These are phyloP conservation scores for Danaus melanippus DNA, from an alignment of 1,140 invertebrate species.

Conservation along the genomic window DNA sequence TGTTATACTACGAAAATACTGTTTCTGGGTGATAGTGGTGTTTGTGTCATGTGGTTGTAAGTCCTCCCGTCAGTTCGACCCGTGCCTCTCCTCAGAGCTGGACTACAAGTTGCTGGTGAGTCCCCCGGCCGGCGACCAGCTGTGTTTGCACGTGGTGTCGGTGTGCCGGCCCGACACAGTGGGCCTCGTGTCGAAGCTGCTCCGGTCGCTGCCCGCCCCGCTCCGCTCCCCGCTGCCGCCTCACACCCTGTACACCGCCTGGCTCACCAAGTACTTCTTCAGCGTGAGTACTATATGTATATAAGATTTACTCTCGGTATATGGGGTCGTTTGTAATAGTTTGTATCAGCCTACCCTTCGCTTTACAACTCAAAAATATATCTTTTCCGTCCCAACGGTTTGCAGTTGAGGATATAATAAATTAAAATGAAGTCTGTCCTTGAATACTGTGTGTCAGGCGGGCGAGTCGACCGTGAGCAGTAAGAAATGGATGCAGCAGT, in stretches of 20 bases:
- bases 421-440: too few species aligned
- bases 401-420: too few species aligned
- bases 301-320: too few species aligned
- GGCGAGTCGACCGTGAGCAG: constrained; percentile 20
- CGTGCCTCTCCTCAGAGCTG: constrained; percentile 31
- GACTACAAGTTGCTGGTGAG: constrained; percentile 56
- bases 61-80: too few species aligned
- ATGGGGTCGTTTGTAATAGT: too few species aligned
- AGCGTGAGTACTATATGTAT: constrained; percentile 34
- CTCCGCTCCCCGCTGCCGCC: constrained; percentile 32
- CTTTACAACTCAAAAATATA: too few species aligned
- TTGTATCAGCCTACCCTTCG: too few species aligned
- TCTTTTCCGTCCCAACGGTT: too few species aligned
- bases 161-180: constrained; percentile 36
- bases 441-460: not conserved
- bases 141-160: constrained; percentile 12
- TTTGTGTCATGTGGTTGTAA: too few species aligned
- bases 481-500: constrained; percentile 67
- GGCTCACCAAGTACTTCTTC: constrained; percentile 55
- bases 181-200: constrained; percentile 45
- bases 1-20: too few species aligned
- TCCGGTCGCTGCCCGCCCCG: constrained; percentile 47
- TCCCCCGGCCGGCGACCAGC: constrained; percentile 23
- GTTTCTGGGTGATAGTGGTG: too few species aligned
- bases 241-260: constrained; percentile 44